Percentiles rank a stretch among this genome's conserved stretches.
These are phyloP conservation scores for Drosophila melanosoma DNA, from an alignment of 2,888 invertebrate species.

Conservation along the genomic window DNA sequence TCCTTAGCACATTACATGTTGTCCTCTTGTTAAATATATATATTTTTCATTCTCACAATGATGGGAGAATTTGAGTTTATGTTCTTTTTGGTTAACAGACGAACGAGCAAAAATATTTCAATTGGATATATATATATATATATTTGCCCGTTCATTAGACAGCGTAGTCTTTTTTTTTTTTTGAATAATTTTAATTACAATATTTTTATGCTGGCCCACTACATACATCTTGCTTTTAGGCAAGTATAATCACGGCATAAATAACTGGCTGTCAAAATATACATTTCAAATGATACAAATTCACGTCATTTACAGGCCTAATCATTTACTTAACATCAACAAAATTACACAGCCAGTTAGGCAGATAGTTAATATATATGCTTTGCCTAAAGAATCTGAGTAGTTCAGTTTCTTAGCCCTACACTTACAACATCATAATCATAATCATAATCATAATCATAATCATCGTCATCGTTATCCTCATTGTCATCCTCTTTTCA, in stretches of 20 bases:
- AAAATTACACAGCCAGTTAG: constrained; percentile 63
- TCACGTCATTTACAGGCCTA: constrained; percentile 57
- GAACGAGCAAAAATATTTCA: constrained; percentile 3
- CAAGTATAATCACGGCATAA: constrained; percentile 64
- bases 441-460: constrained; percentile 28
- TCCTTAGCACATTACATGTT: constrained; percentile 12
- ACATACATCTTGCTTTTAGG: constrained; percentile 23
- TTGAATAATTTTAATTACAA: constrained; percentile 15
- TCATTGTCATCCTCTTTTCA: constrained; percentile 27
- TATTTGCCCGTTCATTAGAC: neutral
- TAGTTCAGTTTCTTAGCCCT: constrained; percentile 29
- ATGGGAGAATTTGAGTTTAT: neutral
- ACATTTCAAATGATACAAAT: constrained; percentile 39
- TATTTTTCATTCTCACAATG: constrained; percentile 1
- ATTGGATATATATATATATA: neutral
- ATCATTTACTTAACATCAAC: constrained; percentile 58
- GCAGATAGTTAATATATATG: constrained; percentile 56
- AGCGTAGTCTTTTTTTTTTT: neutral
- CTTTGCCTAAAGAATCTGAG: constrained; percentile 31
- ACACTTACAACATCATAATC: constrained; percentile 47
- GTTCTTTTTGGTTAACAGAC: neutral
- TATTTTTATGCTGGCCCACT: constrained; percentile 15
- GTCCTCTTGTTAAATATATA: neutral
- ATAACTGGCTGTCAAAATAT: constrained; percentile 46
- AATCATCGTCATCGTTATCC: too few species aligned